Evolutionary conservation across 1,140 invertebrate species (phyloP), one percentile per base, ranked within the genome.

Genomic region (Drosophila mayri): DNA sequence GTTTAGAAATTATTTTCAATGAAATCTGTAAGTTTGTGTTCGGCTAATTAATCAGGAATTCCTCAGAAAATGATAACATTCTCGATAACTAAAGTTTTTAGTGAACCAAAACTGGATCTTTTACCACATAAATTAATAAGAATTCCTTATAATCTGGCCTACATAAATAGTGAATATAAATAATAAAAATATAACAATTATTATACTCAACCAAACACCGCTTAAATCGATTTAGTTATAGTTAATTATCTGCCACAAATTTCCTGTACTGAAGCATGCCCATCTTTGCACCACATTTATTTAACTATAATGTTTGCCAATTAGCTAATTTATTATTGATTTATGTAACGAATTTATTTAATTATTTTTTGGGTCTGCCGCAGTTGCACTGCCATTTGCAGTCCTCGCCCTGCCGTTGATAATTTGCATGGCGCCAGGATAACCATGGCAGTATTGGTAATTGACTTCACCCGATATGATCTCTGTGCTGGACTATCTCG

Each of bases 281-380:
- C 46, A 28, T 49, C 30, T 14, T 9, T 25, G n/a, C 6, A 18
- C 58, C 43, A 46, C 12, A 46, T 18, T 18, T 8, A 50, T 47
- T 52, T 54, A n/a, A 37, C 28, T 46, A 32, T 25, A 32, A 44
- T 67, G 32, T 46, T 46, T 20, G 47, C 32, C 66, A 38, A 54
- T 70, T 70, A 67, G 63, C 66, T 70, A 70, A 70, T 70, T 70
- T 70, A 50, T 55, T 70, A 67, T 70, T 70, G 66, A 70, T 67
- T 70, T 67, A 70, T 65, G 28, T 44, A 54, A 46, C 25, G 47
- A 41, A 38, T 54, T 41, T 70, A 67, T 70, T 70, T 46, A 54
- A 70, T 54, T 67, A 54, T 70, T 67, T 50, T 38, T 44, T 11
- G 66, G 66, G 62, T 54, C n/a, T 37, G 66, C 66, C 66, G 37